Evolutionary conservation across 2,113 vertebrate genomes (phyloP).

Genomic region (Seriola rivoliana): DNA sequence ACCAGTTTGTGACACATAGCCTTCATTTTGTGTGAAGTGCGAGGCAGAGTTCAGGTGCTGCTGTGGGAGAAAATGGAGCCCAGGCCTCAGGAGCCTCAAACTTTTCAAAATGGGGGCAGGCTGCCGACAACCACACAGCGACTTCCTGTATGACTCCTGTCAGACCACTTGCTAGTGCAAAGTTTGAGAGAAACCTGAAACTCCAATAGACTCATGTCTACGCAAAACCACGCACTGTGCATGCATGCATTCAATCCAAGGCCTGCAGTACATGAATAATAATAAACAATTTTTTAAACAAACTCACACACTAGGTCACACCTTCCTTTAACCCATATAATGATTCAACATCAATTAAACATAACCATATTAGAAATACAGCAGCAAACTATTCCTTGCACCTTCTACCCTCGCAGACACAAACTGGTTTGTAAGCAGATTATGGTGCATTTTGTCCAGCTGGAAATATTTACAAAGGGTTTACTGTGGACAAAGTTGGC

Average conservation of each 20-base stretch:
- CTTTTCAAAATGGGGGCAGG: conserved; percentile 77
- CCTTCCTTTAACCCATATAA: background rate
- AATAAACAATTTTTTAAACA: conserved; percentile 10
- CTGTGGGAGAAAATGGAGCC: conserved; percentile 89
- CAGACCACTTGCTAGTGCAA: conserved; percentile 61
- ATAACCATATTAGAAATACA: conserved; percentile 1
- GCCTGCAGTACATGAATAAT: conserved; percentile 17
- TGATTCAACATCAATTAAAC: conserved; percentile 7
- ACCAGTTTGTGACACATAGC: conserved; percentile 91
- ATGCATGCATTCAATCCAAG: conserved; percentile 2
- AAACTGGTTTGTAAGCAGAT: conserved; percentile 25
- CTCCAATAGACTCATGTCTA: conserved; percentile 38
- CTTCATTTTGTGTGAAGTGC: conserved; percentile 91
- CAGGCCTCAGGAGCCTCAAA: conserved; percentile 72
- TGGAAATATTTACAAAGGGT: conserved; percentile 35
- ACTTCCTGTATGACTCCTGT: conserved; percentile 81
- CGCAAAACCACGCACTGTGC: conserved; percentile 17
- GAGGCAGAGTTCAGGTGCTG: conserved; percentile 89
- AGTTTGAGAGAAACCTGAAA: conserved; percentile 55
- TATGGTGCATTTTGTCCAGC: conserved; percentile 35
- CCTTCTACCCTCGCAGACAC: background rate
- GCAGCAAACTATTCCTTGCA: background rate
- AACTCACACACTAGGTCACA: background rate
- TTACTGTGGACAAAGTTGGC: conserved; percentile 39
- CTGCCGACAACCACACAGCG: conserved; percentile 57